Evolutionary conservation across 1,140 invertebrate genomes (phyloP).

Genomic region (Patella vulgata): DNA sequence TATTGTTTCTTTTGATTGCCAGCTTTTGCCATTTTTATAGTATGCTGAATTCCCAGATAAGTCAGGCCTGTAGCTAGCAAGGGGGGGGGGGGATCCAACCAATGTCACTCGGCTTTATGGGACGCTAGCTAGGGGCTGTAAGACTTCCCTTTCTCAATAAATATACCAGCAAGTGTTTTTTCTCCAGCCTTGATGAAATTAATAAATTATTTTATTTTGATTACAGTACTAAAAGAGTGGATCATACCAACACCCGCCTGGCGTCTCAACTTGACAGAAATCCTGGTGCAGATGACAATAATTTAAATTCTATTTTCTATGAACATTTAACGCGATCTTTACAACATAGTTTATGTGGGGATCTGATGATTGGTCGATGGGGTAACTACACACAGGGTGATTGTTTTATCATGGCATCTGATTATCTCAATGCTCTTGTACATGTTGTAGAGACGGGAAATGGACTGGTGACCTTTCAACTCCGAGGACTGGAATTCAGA

Average conservation of each 20-base stretch:
- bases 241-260: slow-evolving; percentile 96
- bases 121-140: too few relatives aligned
- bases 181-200: too few relatives aligned
- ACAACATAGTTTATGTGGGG: slow-evolving; percentile 95
- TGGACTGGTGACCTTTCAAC: slow-evolving; percentile 97
- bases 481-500: slow-evolving; percentile 95
- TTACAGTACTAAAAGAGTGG: slow-evolving; percentile 86
- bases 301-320: slow-evolving; percentile 99
- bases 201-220: slow-evolving; percentile 8
- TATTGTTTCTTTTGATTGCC: too few relatives aligned
- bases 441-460: slow-evolving; percentile 99
- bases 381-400: slow-evolving; percentile 95
- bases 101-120: too few relatives aligned
- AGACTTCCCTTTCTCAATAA: too few relatives aligned
- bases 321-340: slow-evolving; percentile 97
- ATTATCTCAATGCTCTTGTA: slow-evolving; percentile 97
- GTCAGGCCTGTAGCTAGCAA: too few relatives aligned
- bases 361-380: slow-evolving; percentile 83
- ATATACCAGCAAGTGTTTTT: too few relatives aligned
- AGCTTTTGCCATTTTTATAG: too few relatives aligned
- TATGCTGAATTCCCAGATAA: too few relatives aligned
- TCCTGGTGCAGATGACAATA: slow-evolving; percentile 96
- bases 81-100: too few relatives aligned
- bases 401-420: slow-evolving; percentile 96
- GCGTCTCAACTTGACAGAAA: slow-evolving; percentile 95